Conservation (phyloP, 1,140 invertebrate genomes). For the Pachyrhynchus sulphureomaculatus region DNA sequence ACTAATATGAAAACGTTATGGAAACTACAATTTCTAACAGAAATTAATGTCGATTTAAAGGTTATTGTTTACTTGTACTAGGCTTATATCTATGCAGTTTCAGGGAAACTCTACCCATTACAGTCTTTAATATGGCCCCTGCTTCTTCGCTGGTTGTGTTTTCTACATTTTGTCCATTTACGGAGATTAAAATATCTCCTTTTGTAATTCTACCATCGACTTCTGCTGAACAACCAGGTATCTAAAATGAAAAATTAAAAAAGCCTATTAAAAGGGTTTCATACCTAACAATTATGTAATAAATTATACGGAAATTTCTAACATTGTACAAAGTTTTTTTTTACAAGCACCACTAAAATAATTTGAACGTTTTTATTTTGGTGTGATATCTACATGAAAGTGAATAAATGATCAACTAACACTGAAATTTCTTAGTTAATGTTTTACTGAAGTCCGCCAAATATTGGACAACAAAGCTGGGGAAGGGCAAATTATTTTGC, state of each 20-base stretch:
- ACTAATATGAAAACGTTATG: not conserved
- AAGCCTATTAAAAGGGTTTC: no score
- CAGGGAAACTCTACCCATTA: constrained; percentile 73
- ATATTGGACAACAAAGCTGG: no score
- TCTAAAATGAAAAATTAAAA: constrained; percentile 57
- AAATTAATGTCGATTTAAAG: not conserved
- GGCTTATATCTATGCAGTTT: constrained; percentile 82
- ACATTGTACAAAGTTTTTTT: no score
- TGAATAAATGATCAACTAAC: no score
- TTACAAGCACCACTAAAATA: no score
- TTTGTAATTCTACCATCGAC: constrained; percentile 88
- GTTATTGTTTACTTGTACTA: constrained; percentile 39
- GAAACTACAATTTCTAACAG: constrained; percentile 3
- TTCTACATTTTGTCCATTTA: constrained; percentile 87
- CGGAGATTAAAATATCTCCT: constrained; percentile 88
- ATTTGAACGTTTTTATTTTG: no score
- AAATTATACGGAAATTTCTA: no score
- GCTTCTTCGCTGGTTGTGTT: constrained; percentile 81
- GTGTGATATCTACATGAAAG: no score
- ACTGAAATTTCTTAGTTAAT: no score
- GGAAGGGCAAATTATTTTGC: no score
- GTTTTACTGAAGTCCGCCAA: no score
- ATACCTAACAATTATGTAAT: no score
- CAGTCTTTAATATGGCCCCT: constrained; percentile 84
- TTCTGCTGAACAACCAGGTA: constrained; percentile 87